Conservation (phyloP, 2,113 vertebrate species). For the Hippocampus abdominalis region DNA sequence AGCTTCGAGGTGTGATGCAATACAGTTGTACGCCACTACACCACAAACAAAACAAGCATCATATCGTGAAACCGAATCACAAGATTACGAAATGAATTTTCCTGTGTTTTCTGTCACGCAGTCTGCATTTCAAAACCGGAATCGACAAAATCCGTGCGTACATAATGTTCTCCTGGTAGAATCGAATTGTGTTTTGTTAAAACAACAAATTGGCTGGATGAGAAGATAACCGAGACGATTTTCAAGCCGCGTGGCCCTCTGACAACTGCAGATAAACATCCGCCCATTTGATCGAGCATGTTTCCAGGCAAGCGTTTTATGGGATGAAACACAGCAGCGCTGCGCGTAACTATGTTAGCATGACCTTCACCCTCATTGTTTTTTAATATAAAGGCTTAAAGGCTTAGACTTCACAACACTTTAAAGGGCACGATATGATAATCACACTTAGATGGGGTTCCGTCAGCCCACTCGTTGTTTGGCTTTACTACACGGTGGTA, state of each 20-base stretch:
- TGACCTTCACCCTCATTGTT: constrained; percentile 10
- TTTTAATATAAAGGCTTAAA: constrained; percentile 7
- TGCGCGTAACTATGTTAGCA: background rate
- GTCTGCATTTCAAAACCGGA: no score
- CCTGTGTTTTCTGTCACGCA: no score
- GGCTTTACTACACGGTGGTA: background rate
- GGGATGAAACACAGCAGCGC: background rate
- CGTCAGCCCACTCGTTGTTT: background rate
- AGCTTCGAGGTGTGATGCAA: background rate
- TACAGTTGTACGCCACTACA: background rate
- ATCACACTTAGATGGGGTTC: background rate
- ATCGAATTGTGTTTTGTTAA: no score
- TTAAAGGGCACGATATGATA: constrained; percentile 3
- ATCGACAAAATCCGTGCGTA: no score
- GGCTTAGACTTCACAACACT: background rate
- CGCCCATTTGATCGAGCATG: background rate
- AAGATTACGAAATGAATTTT: no score
- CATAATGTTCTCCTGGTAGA: no score
- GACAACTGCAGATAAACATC: background rate
- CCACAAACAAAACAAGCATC: background rate
- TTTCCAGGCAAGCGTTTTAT: background rate
- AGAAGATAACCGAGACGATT: no score
- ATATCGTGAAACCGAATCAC: background rate
- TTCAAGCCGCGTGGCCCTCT: no score
- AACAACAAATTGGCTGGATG: no score